A percentile compares a stretch with the other conserved stretches of the same genome.
phyloP scores from a whole-genome alignment of 1,140 invertebrate species.

The Sarcophaga peregrina region DNA sequence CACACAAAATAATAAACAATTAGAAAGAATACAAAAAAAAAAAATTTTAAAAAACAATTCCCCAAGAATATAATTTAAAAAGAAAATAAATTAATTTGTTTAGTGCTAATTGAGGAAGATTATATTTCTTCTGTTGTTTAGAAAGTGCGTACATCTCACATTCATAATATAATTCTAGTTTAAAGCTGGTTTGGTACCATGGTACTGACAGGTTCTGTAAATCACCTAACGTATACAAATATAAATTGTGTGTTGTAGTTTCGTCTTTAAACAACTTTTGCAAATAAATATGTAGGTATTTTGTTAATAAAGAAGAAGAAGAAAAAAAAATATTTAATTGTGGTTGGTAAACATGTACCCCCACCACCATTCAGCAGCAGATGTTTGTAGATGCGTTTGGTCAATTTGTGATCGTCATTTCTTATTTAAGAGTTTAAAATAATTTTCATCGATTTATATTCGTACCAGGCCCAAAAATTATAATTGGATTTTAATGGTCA shows the following conservation, averaged over 20 bases:
- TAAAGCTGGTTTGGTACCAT: no score
- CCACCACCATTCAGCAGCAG: neutral
- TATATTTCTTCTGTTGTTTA: neutral
- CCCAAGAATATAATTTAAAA: neutral
- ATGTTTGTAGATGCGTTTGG: neutral
- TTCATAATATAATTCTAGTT: no score
- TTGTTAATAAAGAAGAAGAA: no score
- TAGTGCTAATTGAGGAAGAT: neutral
- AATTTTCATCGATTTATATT: neutral
- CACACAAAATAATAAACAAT: neutral
- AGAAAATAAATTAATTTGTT: neutral
- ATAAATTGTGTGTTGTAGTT: no score
- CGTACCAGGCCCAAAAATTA: slow-evolving; percentile 1
- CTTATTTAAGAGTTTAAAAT: neutral
- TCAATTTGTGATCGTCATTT: neutral
- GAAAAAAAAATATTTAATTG: neutral
- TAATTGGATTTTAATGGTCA: slow-evolving; percentile 7
- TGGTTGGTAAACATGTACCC: neutral
- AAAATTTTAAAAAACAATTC: no score
- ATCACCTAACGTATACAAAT: no score
- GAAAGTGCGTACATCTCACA: neutral
- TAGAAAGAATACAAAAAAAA: neutral
- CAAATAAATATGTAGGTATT: no score
- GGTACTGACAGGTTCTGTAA: no score
- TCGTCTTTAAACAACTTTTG: no score